Conservation (phyloP, 2,797 vertebrate species). For the Psittacula derbiana region DNA sequence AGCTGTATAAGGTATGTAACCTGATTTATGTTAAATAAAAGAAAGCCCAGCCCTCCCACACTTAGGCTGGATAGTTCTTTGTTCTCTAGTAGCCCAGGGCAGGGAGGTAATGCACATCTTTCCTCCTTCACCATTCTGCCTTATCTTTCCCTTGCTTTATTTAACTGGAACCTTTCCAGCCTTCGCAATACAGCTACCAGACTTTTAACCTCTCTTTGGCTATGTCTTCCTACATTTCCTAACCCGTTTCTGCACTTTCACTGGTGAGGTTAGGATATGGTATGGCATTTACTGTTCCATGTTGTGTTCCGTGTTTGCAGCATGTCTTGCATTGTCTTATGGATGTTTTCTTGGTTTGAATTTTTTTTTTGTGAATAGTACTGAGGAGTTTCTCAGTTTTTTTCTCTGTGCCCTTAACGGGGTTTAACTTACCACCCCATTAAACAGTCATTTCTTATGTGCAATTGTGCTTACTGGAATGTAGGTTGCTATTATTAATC, state of each 20-base stretch:
- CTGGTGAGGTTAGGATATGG: background rate
- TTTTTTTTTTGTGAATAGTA: background rate
- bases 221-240: background rate
- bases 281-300: background rate
- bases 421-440: conserved; percentile 51
- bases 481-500: conserved; percentile 60
- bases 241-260: background rate
- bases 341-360: background rate
- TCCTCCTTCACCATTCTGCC: background rate
- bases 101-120: background rate
- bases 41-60: background rate
- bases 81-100: background rate
- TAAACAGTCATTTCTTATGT: conserved; percentile 55
- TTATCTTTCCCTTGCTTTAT: background rate
- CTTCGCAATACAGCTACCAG: background rate
- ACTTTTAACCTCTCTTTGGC: background rate
- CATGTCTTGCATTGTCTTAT: conserved; percentile 1
- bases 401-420: conserved; percentile 11
- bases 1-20: background rate
- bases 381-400: background rate
- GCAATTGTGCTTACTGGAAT: conserved; percentile 58
- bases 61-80: background rate
- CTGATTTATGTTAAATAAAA: background rate
- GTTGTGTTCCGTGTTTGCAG: background rate
- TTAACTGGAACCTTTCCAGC: background rate